Base-by-base conservation (phyloP, 2,113 vertebrate genomes). In the Oxygymnocypris stewartii region DNA sequence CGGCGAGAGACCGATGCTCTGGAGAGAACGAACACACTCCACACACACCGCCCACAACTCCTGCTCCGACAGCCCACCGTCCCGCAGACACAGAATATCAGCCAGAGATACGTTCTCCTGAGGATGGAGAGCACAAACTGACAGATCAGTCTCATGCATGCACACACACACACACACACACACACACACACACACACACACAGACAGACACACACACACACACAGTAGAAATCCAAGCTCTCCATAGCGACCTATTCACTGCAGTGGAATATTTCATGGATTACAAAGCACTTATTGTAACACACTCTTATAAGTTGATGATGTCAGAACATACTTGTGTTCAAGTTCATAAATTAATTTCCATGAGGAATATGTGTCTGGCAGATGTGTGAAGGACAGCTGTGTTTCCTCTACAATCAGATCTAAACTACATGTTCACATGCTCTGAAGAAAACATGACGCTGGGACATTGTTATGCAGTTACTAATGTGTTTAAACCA, bases 21-120 rank as follows among this genome's bases (percentile, higher is more conserved):
- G 96, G 93, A 99, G 91, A 84, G 98, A 96, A 90, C 94, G 88
- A 88, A 95, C 94, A 89, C 98, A 99, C 92, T 99, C 98, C 86
- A 95, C 94, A 94, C 97, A 99, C 92, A 98, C 93, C 6, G 97
- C 97, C 97, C 97, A 98, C 90, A 99, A 95, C 90, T 99, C 98
- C 90, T 97, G 96, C 94, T 99, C 98, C 2, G 94, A 95, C 88
- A 99, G 95, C 93, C 97, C 96, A 82, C 95, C 94, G 92, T 98
- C 97, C 90, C 96, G 94, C 93, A 99, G 93, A 37, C 97, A 98
- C 74, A 99, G 95, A 93, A 99, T 96, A 94, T 99, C 97, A 59
- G 98, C 96, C 91, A 99, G 95, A 87, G 98, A 98, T 89, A 99
- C 97, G 0, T 99, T 99, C 92, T 99, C 98, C 98, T 99, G 95